Evolutionary conservation across 1,140 invertebrate species (phyloP).

Genomic region (Aphaenogaster floridana): DNA sequence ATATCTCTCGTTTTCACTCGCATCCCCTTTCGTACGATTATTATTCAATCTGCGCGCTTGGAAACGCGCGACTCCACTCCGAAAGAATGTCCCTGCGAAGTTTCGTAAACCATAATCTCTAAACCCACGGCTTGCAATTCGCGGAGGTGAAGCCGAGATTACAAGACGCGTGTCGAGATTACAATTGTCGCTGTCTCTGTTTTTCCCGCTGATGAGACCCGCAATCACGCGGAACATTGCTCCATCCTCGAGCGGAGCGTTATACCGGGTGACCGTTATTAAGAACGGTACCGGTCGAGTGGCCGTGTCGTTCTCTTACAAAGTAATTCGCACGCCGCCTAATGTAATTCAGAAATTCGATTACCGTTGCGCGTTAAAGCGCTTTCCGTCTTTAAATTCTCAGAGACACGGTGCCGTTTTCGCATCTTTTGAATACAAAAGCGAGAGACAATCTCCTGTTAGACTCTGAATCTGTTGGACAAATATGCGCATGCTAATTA

Average conservation of each 20-base stretch:
- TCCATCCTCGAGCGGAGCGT: slow-evolving; percentile 24
- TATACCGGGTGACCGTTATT: slow-evolving; percentile 69
- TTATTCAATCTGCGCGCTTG: background rate
- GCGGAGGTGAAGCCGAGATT: slow-evolving; percentile 2
- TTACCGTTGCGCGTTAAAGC: slow-evolving; percentile 69
- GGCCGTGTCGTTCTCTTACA: slow-evolving; percentile 12
- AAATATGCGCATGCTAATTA: background rate
- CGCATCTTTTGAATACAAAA: slow-evolving; percentile 25
- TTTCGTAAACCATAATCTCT: slow-evolving; percentile 46
- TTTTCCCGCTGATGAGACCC: slow-evolving; percentile 71
- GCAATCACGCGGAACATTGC: slow-evolving; percentile 73
- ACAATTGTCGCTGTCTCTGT: slow-evolving; percentile 68
- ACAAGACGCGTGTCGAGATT: slow-evolving; percentile 6
- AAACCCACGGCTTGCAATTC: slow-evolving; percentile 3
- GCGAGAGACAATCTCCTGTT: background rate
- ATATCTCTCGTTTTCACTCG: background rate
- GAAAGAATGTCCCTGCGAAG: background rate
- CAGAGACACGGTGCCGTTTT: background rate
- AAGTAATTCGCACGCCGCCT: slow-evolving; percentile 64
- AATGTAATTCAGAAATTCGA: slow-evolving; percentile 74
- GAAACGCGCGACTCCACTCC: background rate
- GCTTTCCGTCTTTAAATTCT: slow-evolving; percentile 3
- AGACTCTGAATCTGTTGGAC: too few species aligned
- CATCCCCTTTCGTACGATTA: background rate
- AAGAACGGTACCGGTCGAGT: slow-evolving; percentile 63